Evolutionary conservation across 2,113 vertebrate genomes (phyloP), one percentile per base, ranked within the genome.

Genomic region (Camelus bactrianus): DNA sequence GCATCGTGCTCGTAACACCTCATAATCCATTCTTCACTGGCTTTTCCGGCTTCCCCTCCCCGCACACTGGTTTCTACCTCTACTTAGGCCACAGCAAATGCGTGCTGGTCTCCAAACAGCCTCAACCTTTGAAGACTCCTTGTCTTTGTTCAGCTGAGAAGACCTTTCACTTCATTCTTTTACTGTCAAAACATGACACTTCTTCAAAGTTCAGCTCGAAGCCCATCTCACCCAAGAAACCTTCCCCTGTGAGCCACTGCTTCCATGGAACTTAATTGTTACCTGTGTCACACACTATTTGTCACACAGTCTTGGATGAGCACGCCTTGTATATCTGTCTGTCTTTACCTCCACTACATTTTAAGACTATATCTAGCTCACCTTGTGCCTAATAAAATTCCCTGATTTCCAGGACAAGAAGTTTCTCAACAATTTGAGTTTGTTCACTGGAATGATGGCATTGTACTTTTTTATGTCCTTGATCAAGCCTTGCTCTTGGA

Each of bases 181-280:
- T 35, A 30, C 56, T 62, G 28, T 77, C 28, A 86, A 35, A 89
- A 46, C 10, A 2, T 20, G 38, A 56, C 22, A 35, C 7, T 28
- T 30, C 50, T 42, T 93, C 3, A 54, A 26, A 42, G 35, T 83
- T 80, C 3, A 30, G 30, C 46, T 91, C 64, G 84, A 91, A 95
- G 93, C 8, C 35, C 72, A 81, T 35, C 46, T 95, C n/a, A 79
- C 46, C 67, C 76, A 17, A 93, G 89, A 93, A 79, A 62, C 10
- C 48, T 75, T 80, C 52, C 17, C 90, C 30, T 16, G 14, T 73
- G 56, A 80, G 38, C 28, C 83, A 42, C 35, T 14, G 11, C 32
- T 93, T 62, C 42, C 28, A 11, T 50, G 19, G 17, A n/a, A 64
- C 15, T 64, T 93, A 9, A 54, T 80, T 80, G 42, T 19, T 65